phyloP scores from a whole-genome alignment of 2,888 invertebrate genomes.

The Caenorhabditis afra region DNA sequence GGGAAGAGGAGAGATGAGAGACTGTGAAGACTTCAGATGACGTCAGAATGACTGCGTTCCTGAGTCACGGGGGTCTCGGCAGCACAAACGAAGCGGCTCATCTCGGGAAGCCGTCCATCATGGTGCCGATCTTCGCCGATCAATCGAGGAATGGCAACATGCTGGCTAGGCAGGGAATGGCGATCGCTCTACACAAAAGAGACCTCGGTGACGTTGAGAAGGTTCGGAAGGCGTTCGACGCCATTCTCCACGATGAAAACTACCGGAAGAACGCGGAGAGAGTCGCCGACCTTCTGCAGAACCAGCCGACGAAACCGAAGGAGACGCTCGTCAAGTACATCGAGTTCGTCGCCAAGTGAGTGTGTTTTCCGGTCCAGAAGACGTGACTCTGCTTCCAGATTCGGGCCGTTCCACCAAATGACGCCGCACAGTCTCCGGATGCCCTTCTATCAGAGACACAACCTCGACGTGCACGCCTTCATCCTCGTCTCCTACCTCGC shows the following conservation, averaged over 20 bases:
- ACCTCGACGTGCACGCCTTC: slow-evolving; percentile 20
- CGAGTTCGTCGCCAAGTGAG: slow-evolving; percentile 51
- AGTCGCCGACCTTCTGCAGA: slow-evolving; percentile 23
- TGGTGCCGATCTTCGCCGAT: slow-evolving; percentile 58
- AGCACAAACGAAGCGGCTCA: slow-evolving; percentile 49
- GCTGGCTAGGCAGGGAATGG: slow-evolving; percentile 43
- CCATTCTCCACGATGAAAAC: slow-evolving; percentile 24
- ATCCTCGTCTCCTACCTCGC: neutral
- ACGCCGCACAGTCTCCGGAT: slow-evolving; percentile 40
- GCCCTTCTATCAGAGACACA: slow-evolving; percentile 23
- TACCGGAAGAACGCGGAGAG: slow-evolving; percentile 19
- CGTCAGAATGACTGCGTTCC: slow-evolving; percentile 32
- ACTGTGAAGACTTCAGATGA: slow-evolving; percentile 33
- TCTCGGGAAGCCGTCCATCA: slow-evolving; percentile 12
- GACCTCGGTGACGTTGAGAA: slow-evolving; percentile 35
- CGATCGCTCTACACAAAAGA: slow-evolving; percentile 44
- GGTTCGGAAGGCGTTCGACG: slow-evolving; percentile 26
- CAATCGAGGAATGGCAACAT: slow-evolving; percentile 59
- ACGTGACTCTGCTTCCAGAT: slow-evolving; percentile 15
- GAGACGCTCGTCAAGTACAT: slow-evolving; percentile 35
- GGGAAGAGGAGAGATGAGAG: too few species aligned
- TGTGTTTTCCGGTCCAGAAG: neutral
- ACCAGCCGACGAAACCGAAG: slow-evolving; percentile 39
- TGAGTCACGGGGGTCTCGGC: slow-evolving; percentile 51
- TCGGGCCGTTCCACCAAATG: slow-evolving; percentile 43